Evolutionary conservation across 92 coral and sea anemone species (phyloP).

Genomic region (Heteractis magnifica): DNA sequence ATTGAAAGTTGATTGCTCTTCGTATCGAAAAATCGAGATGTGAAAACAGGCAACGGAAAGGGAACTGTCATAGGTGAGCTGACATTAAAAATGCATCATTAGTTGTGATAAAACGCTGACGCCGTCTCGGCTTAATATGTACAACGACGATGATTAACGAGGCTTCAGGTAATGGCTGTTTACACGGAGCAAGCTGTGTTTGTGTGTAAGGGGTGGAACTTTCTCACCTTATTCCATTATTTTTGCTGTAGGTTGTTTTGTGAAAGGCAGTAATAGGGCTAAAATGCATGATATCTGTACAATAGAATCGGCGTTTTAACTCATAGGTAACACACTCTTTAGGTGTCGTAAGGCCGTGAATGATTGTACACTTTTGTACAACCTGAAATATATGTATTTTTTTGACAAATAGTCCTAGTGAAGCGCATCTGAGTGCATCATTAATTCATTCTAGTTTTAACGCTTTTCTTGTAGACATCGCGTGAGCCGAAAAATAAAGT

Average conservation of each 20-base stretch:
- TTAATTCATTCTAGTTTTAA: constrained; percentile 1
- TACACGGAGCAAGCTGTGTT: constrained; percentile 68
- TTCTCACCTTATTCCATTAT: constrained; percentile 38
- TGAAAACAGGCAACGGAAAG: constrained; percentile 52
- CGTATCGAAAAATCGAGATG: constrained; percentile 23
- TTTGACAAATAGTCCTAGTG: constrained; percentile 2
- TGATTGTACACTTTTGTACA: constrained; percentile 2
- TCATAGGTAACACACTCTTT: background rate
- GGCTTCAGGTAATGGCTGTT: constrained; percentile 74
- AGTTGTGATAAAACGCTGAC: constrained; percentile 55
- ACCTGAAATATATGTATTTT: background rate
- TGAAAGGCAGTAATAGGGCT: constrained; percentile 15
- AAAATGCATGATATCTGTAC: constrained; percentile 10
- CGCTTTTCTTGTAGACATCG: constrained; percentile 6
- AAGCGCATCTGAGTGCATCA: constrained; percentile 24
- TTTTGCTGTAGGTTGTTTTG: constrained; percentile 13
- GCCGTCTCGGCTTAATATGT: constrained; percentile 60
- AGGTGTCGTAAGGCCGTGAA: background rate
- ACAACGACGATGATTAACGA: constrained; percentile 65
- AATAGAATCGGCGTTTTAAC: constrained; percentile 18
- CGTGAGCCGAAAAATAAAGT: constrained; percentile 23
- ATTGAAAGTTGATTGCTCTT: constrained; percentile 12
- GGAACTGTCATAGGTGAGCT: constrained; percentile 57
- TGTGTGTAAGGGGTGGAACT: constrained; percentile 51
- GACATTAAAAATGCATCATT: constrained; percentile 66